Conservation (phyloP, 2,888 invertebrate species). For the Drosophila hamatofila region DNA sequence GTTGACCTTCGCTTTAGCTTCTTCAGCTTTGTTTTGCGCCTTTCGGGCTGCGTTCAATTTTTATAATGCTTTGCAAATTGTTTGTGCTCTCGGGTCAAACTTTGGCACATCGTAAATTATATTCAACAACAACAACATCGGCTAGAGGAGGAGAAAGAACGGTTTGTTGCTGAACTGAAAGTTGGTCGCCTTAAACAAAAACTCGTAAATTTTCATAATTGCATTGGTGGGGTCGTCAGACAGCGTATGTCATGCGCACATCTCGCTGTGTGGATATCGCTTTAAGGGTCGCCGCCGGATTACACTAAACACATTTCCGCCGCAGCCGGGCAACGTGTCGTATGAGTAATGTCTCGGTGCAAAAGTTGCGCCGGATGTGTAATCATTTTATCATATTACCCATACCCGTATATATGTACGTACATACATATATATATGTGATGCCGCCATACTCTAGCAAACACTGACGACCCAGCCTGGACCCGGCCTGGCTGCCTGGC, state of each 20-base stretch:
- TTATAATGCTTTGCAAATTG: conserved; percentile 41
- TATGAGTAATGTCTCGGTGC: conserved; percentile 79
- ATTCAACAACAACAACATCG: conserved; percentile 27
- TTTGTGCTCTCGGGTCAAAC: conserved; percentile 52
- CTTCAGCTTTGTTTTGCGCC: not conserved
- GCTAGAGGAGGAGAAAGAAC: conserved; percentile 28
- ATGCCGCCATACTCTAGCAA: not conserved
- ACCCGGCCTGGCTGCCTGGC: not conserved
- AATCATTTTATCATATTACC: conserved; percentile 79
- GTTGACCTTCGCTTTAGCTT: not conserved
- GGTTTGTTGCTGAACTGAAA: conserved; percentile 41
- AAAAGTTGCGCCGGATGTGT: conserved; percentile 77
- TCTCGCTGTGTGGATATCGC: conserved; percentile 42
- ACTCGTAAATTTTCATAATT: conserved; percentile 81
- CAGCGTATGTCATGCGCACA: conserved; percentile 18
- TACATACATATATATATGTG: not conserved
- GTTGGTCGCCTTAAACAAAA: conserved; percentile 70
- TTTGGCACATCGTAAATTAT: conserved; percentile 75
- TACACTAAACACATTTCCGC: conserved; percentile 79
- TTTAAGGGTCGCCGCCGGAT: conserved; percentile 69
- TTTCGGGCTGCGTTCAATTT: conserved; percentile 34
- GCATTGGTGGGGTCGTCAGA: conserved; percentile 55
- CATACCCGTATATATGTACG: conserved; percentile 20
- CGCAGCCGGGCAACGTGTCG: conserved; percentile 67
- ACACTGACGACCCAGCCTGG: conserved; percentile 7